A percentile compares a stretch with the other conserved stretches of the same genome.
Evolutionary conservation across 2,113 vertebrate genomes (phyloP).

Genomic region (Mormyrus iriodes): DNA sequence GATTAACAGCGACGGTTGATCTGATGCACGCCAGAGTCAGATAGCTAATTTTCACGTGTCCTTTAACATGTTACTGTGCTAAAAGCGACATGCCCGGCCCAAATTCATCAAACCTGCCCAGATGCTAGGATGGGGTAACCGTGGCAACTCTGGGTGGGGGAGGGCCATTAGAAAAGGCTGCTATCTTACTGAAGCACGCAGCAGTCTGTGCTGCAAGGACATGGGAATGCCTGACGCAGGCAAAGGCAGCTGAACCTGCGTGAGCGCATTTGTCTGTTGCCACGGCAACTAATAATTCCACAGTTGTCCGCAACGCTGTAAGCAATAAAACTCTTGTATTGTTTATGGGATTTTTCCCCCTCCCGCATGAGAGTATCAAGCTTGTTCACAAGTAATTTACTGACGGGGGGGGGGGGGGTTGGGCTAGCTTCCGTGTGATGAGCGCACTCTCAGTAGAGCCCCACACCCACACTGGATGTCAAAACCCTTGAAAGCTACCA

Average conservation of each 20-base stretch:
- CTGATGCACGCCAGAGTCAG: not conserved
- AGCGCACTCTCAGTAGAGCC: not conserved
- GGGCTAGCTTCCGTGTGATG: not conserved
- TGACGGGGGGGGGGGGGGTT: not conserved
- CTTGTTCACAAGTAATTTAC: not conserved
- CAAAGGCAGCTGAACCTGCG: constrained; percentile 38
- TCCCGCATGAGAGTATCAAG: constrained; percentile 29
- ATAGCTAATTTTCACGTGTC: not conserved
- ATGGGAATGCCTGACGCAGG: constrained; percentile 31
- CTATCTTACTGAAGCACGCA: constrained; percentile 16
- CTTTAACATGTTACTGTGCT: not conserved
- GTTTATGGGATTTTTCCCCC: constrained; percentile 7
- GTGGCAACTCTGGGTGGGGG: not conserved
- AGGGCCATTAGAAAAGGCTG: not conserved
- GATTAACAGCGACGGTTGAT: not conserved
- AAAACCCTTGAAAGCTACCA: constrained; percentile 4
- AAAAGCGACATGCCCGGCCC: not conserved
- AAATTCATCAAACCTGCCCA: not conserved
- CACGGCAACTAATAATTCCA: constrained; percentile 52
- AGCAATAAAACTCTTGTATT: constrained; percentile 13
- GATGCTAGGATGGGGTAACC: not conserved
- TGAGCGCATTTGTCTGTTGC: constrained; percentile 58
- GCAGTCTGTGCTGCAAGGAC: constrained; percentile 41
- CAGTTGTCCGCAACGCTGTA: constrained; percentile 32
- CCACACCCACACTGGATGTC: not conserved